Base-by-base conservation (phyloP, 1,140 invertebrate species). In the Diabrotica undecimpunctata region DNA sequence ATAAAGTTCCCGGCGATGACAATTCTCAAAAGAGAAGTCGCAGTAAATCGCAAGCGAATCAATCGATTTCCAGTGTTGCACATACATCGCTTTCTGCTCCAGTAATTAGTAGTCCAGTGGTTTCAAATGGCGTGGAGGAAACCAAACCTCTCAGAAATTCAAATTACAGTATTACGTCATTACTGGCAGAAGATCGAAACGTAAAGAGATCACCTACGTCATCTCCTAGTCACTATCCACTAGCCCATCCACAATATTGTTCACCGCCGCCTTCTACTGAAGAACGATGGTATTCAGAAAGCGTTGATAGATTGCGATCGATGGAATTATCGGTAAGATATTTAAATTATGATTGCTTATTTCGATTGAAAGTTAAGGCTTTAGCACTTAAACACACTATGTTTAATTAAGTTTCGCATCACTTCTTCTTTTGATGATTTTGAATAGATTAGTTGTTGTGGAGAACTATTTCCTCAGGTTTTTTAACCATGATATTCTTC, bases 161-260 rank as follows among this genome's bases (percentile, higher is more conserved):
- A 73, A 90, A 86, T 55, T 71, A 71, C 78, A 91, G 89, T 80
- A 91, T 91, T 78, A 89, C 88, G 67, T 90, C 89, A 66, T 80
- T 91, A 72, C 79, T 91, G 62, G 88, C 87, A 14, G 77, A 77
- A 25, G 77, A 78, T 68, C 72, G 61, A 13, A 67, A 57, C 50
- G 54, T 67, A 25, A 74, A 71, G 65, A 68, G 70, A 53, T 76
- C 73, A 41, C 75, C 74, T 9, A 74, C 68, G 61, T 72, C 73
- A 54, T 79, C 76, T 62, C 76, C 77, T 76, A 79, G 75, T 77
- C 76, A 77, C 66, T 79, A 72, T 71, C 65, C 72, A 25, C 71
- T 69, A 25, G 38, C 64, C 14, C 69, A 67, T 25, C 54, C 61
- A 39, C 71, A 71, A 60, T 71, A 72, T 54, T 69, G 70, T 64